Percentiles rank a stretch among this genome's conserved stretches.
These are phyloP conservation scores for Brachynemurus nebulosus DNA, from an alignment of 2,888 invertebrate species.

Conservation along the genomic window DNA sequence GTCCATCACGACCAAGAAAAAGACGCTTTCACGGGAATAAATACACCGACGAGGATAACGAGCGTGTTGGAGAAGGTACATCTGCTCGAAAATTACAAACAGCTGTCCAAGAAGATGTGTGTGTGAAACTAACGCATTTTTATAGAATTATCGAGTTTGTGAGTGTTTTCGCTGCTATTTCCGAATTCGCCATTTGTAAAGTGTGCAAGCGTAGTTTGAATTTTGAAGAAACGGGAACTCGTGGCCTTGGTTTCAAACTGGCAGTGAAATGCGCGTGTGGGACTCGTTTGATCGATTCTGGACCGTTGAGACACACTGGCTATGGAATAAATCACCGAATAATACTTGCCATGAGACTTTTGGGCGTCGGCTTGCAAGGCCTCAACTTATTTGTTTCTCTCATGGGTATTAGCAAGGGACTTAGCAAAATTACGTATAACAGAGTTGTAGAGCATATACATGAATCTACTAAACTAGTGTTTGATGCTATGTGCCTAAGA, in stretches of 20 bases:
- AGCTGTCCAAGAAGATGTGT: too few relatives aligned
- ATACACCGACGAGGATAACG: too few relatives aligned
- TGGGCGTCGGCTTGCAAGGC: constrained; percentile 14
- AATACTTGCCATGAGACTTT: constrained; percentile 15
- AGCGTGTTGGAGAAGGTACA: too few relatives aligned
- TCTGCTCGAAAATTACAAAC: too few relatives aligned
- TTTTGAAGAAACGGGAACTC: neutral
- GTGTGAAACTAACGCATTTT: too few relatives aligned
- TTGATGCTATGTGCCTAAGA: neutral
- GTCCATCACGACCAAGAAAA: too few relatives aligned
- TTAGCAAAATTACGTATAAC: constrained; percentile 10
- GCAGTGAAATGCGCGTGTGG: neutral
- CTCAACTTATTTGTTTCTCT: constrained; percentile 12
- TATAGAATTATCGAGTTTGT: neutral
- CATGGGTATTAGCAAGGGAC: constrained; percentile 15
- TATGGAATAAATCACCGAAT: constrained; percentile 6
- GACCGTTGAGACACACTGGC: neutral
- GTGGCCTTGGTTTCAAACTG: neutral
- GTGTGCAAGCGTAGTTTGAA: neutral
- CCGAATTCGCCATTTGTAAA: neutral
- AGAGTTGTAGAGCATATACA: constrained; percentile 11
- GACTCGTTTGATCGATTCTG: neutral
- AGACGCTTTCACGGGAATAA: too few relatives aligned
- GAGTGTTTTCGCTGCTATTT: neutral
- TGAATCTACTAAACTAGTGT: constrained; percentile 5